Percentiles rank a stretch among this genome's conserved stretches.
Evolutionary conservation across 2,888 invertebrate genomes (phyloP).

Genomic region (Thyatira batis): DNA sequence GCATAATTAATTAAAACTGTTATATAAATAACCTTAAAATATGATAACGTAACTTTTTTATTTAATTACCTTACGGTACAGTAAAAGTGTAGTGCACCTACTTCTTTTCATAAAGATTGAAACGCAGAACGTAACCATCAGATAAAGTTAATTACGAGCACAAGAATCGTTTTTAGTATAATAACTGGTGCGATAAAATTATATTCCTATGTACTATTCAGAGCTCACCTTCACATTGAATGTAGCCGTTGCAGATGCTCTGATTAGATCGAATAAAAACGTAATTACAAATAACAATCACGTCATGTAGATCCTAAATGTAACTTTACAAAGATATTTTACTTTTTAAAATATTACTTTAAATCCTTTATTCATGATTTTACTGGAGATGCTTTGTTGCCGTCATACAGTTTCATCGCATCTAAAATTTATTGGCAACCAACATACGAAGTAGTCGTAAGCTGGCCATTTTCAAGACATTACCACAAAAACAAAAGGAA

Average conservation of each 20-base stretch:
- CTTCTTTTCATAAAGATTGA: too few relatives aligned
- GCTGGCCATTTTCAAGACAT: too few relatives aligned
- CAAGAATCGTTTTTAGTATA: conserved; percentile 8
- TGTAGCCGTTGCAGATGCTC: conserved; percentile 4
- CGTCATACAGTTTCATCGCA: too few relatives aligned
- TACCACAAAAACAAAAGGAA: neutral
- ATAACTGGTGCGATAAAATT: conserved; percentile 12
- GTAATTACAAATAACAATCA: neutral
- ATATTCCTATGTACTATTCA: conserved; percentile 9
- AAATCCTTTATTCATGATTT: too few relatives aligned
- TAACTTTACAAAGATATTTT: too few relatives aligned
- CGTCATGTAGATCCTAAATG: too few relatives aligned
- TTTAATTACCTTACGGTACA: neutral
- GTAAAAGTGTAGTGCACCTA: neutral
- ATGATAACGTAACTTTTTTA: neutral
- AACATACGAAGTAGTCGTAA: too few relatives aligned
- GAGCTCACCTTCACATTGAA: conserved; percentile 4
- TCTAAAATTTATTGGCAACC: too few relatives aligned
- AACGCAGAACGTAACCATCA: conserved; percentile 5
- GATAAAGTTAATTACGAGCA: conserved; percentile 6
- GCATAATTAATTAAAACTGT: neutral
- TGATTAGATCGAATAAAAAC: conserved; percentile 3
- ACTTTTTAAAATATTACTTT: too few relatives aligned
- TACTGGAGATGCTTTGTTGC: too few relatives aligned
- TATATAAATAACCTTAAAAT: neutral